Evolutionary conservation across 2,888 invertebrate species (phyloP).

Genomic region (Lasioglossum pauxillum): DNA sequence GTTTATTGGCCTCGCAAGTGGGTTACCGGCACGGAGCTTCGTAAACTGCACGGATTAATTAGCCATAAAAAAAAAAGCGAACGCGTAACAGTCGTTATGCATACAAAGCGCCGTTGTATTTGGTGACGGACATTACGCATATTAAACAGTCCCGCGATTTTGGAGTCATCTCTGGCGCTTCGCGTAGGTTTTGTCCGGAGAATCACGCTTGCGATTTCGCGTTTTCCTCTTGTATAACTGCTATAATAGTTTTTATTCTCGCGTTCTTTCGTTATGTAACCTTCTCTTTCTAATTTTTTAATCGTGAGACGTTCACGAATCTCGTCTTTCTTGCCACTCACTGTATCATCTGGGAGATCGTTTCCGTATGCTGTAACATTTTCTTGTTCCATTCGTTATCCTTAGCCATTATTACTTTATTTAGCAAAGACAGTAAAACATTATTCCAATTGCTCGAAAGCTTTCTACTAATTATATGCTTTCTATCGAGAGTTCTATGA

Average conservation of each 20-base stretch:
- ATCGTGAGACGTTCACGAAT: background rate
- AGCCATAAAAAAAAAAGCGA: conserved; percentile 62
- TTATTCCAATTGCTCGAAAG: background rate
- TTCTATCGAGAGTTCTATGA: background rate
- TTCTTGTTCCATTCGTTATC: background rate
- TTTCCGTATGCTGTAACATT: background rate
- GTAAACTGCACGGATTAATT: conserved; percentile 67
- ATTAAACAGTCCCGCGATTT: background rate
- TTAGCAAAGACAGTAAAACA: background rate
- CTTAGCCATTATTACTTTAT: background rate
- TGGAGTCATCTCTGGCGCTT: background rate
- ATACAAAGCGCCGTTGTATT: conserved; percentile 26
- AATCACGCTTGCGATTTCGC: background rate
- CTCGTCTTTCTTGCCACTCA: background rate
- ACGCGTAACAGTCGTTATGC: conserved; percentile 28
- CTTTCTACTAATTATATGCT: background rate
- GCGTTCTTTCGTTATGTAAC: background rate
- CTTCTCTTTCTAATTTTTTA: background rate
- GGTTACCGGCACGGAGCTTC: conserved; percentile 65
- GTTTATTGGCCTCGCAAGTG: conserved; percentile 66
- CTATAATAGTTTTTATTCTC: background rate
- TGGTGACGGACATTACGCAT: conserved; percentile 1
- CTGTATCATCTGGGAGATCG: background rate
- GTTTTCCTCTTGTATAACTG: background rate
- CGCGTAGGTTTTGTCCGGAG: no score